Base-by-base conservation (phyloP, 2,888 invertebrate genomes). In the Alviniconcha strummeri region DNA sequence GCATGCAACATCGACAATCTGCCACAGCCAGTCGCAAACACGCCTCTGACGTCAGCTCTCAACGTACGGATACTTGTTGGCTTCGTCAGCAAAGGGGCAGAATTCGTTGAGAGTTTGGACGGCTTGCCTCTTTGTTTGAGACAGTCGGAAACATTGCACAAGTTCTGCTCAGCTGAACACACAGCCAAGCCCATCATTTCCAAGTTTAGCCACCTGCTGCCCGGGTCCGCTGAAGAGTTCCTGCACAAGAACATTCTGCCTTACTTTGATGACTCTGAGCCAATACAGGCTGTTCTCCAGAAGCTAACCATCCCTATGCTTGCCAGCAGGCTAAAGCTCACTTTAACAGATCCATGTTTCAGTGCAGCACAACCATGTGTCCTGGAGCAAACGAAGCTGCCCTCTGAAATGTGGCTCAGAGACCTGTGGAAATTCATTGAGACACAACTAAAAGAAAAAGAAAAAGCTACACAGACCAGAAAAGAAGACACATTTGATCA, bases 81-180 rank as follows among this genome's bases (percentile, higher is more conserved):
- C 6, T 90, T 86, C 89, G 88, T 81, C 69, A 85, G 17, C 75
- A 78, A 78, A 77, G 82, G n/a, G 64, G 76, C 17, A 52, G 77
- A 36, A 85, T 88, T 80, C 69, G 82, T 8, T 19, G 19, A 84
- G 52, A 83, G 85, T 15, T 67, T 91, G 4, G 76, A 85, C n/a
- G 86, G 89, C 1, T 60, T 89, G 72, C 91, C 91, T 8, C 84
- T 91, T n/a, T 82, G 90, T 60, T 76, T 90, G 11, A 88, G 89
- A 4, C 83, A 82, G n/a, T 90, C 90, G 80, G 75, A 80, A 13
- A 78, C 84, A 19, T 78, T 91, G 55, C 76, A 87, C 36, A 76
- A 77, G 57, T 88, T 90, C 77, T 82, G 84, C 19, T 56, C 9
- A 3, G 36, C 77, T 7, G 56, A 5, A 54, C 2, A 52, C 5